Base-by-base conservation (phyloP, 92 coral and sea anemone species). In the Pocillopora meandrina region DNA sequence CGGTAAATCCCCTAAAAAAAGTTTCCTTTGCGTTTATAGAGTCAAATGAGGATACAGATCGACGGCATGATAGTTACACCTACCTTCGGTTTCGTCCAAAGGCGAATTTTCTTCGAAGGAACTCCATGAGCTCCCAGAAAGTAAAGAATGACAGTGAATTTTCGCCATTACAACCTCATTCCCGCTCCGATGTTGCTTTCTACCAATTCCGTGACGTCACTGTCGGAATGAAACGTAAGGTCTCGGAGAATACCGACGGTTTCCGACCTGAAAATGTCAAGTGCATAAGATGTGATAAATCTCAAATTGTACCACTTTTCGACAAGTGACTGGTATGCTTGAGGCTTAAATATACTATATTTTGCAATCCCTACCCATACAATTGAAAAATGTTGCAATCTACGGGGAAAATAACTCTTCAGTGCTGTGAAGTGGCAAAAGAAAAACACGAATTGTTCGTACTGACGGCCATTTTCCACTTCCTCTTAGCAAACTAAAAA, bases 151-250 rank as follows among this genome's bases (percentile, higher is more conserved):
- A 92, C 99, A 97, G 99, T 89, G 92, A 81, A 89, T 95, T 92
- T 94, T 97, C 99, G 98, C 99, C 99, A 97, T 97, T 94, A 95
- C 98, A 84, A 94, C 98, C 88, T 92, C 98, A 92, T 91, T 82
- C 93, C 95, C 92, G 95, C 93, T 91, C 88, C 90, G 87, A 93
- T 94, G 98, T 94, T 94, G 95, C 98, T 94, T 92, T 94, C 95
- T 86, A 83, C 78, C 89, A 86, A 89, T 90, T 85, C 68, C 85
- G 92, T 90, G 98, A 94, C 95, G 98, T 94, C 98, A 94, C 98
- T 83, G 75, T 94, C 98, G 98, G 93, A 65, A 83, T 76, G 75
- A 74, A 80, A 86, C 91, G 91, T 56, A 78, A 65, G 62, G 67
- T 82, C 80, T 90, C 96, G 93, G 82, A 75, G 76, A 61, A 71